Conservation (phyloP, 2,797 vertebrate species). For the Esox masquinongy region DNA sequence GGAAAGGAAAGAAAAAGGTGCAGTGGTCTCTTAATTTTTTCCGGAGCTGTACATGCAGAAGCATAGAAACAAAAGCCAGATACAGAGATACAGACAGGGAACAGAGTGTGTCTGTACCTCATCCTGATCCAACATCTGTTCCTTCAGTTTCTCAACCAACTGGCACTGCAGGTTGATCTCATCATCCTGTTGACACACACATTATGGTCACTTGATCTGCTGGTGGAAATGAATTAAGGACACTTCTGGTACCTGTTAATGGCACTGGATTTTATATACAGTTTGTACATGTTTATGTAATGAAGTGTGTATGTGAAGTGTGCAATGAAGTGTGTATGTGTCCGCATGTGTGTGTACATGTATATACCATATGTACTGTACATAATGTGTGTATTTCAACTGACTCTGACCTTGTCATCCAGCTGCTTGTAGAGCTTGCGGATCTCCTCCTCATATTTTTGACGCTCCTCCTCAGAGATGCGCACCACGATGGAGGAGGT, state of each 20-base stretch:
- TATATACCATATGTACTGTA: no score
- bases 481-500: constrained; percentile 86
- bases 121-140: constrained; percentile 98
- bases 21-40: no score
- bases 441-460: constrained; percentile 95
- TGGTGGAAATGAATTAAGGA: background rate
- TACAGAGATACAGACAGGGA: background rate
- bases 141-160: constrained; percentile 93
- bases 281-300: background rate
- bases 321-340: background rate
- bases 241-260: background rate
- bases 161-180: constrained; percentile 99
- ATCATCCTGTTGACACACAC: constrained; percentile 82
- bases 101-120: constrained; percentile 77
- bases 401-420: constrained; percentile 89
- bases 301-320: constrained; percentile 3
- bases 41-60: no score
- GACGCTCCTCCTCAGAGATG: constrained; percentile 92
- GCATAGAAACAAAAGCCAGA: no score
- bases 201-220: background rate
- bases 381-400: background rate
- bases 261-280: background rate
- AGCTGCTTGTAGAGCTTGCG: constrained; percentile 97
- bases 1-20: no score
- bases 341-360: background rate